Percentiles rank a stretch among this genome's conserved stretches.
phyloP scores from a whole-genome alignment of 2,888 invertebrate genomes.

The Tetanocera ferruginea region DNA sequence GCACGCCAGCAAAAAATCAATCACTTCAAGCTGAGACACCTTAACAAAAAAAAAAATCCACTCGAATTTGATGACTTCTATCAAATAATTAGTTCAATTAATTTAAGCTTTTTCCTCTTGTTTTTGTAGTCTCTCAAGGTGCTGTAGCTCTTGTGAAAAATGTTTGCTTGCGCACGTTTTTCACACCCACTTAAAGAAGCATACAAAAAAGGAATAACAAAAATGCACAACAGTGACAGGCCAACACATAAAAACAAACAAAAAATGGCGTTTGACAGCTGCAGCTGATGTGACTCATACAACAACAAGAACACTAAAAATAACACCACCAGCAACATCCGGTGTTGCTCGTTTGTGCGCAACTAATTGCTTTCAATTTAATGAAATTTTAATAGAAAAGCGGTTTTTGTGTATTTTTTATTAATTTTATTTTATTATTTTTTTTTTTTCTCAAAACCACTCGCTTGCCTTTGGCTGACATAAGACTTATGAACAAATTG shows the following conservation, averaged over 20 bases:
- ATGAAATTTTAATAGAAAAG: conserved; percentile 26
- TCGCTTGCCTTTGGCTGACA: no score
- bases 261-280: neutral
- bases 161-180: neutral
- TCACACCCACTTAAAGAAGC: neutral
- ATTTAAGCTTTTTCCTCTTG: no score
- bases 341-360: neutral
- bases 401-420: neutral
- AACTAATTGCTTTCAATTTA: conserved; percentile 23
- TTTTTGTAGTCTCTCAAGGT: neutral
- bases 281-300: neutral
- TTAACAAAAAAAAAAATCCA: no score
- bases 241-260: neutral
- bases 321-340: neutral
- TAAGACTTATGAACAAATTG: no score
- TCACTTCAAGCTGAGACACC: no score
- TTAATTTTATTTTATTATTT: no score
- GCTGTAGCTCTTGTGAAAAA: neutral
- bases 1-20: no score
- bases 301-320: neutral
- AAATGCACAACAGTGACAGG: neutral
- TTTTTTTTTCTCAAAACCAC: no score
- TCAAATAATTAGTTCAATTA: no score
- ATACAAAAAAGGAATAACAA: neutral
- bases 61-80: no score